Percentiles rank a stretch among this genome's conserved stretches.
These are phyloP conservation scores for Epistrophella euchroma DNA, from an alignment of 2,888 invertebrate genomes.

Conservation along the genomic window DNA sequence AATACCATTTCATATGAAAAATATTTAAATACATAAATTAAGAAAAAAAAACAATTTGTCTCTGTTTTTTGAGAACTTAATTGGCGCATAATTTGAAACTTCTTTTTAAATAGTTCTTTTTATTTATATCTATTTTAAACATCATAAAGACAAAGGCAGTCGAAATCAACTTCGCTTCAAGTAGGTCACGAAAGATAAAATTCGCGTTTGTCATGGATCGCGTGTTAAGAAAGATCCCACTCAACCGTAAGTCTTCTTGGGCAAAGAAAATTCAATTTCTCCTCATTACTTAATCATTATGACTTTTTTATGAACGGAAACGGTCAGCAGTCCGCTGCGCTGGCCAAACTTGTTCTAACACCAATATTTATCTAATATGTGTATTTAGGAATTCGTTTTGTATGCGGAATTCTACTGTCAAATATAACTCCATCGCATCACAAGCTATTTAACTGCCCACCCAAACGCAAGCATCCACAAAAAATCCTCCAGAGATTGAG, in stretches of 20 bases:
- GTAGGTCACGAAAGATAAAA: conserved; percentile 43
- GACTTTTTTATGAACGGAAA: conserved; percentile 28
- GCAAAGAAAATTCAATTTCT: conserved; percentile 42
- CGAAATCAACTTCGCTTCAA: background rate
- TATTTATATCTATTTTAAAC: background rate
- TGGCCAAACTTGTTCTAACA: conserved; percentile 39
- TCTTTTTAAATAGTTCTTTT: too few species aligned
- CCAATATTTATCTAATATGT: conserved; percentile 21
- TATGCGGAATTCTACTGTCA: conserved; percentile 32
- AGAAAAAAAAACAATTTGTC: too few species aligned
- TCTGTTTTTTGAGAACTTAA: too few species aligned
- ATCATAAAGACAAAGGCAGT: background rate
- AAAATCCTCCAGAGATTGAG: conserved; percentile 17
- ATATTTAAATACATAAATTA: too few species aligned
- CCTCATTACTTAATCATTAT: conserved; percentile 54
- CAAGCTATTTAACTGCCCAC: conserved; percentile 17
- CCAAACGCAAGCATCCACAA: background rate
- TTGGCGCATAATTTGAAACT: too few species aligned
- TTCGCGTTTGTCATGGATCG: conserved; percentile 44
- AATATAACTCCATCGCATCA: conserved; percentile 11
- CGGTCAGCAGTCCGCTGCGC: background rate
- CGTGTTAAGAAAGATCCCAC: conserved; percentile 17
- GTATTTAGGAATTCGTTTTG: conserved; percentile 30
- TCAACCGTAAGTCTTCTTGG: background rate
- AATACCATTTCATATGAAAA: too few species aligned